phyloP scores from a whole-genome alignment of 2,797 vertebrate species.

The Apogon talboti region DNA sequence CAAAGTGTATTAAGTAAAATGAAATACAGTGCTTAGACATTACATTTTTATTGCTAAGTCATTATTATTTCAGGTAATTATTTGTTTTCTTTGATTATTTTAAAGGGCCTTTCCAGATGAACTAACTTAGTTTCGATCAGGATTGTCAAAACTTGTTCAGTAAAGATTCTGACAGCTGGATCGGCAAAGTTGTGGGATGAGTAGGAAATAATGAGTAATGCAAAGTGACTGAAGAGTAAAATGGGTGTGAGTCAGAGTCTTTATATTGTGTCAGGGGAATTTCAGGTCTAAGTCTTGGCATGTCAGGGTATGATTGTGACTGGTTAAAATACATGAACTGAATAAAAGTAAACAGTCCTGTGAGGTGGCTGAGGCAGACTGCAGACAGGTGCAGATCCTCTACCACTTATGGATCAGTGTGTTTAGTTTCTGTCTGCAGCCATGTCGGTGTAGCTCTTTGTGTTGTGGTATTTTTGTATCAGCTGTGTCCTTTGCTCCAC shows the following conservation, averaged over 20 bases:
- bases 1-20: too few relatives aligned
- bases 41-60: too few relatives aligned
- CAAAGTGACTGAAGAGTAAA: conserved; percentile 9
- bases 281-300: conserved; percentile 45
- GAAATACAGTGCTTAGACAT: too few relatives aligned
- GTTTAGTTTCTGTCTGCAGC: neutral
- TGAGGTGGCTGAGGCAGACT: neutral
- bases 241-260: conserved; percentile 40
- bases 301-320: conserved; percentile 8
- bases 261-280: conserved; percentile 4
- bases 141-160: neutral
- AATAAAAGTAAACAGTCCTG: neutral
- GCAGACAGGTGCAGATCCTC: conserved; percentile 13
- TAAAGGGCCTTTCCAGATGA: neutral
- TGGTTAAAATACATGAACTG: neutral
- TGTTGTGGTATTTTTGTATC: neutral
- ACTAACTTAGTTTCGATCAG: neutral
- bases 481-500: conserved; percentile 44
- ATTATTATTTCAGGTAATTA: too few relatives aligned
- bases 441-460: neutral
- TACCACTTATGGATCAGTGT: neutral
- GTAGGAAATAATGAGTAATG: neutral
- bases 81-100: neutral
- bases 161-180: neutral
- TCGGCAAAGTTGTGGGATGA: neutral